Evolutionary conservation across 2,888 invertebrate genomes (phyloP), one percentile per base, ranked within the genome.

Genomic region (Calameuta filiformis): DNA sequence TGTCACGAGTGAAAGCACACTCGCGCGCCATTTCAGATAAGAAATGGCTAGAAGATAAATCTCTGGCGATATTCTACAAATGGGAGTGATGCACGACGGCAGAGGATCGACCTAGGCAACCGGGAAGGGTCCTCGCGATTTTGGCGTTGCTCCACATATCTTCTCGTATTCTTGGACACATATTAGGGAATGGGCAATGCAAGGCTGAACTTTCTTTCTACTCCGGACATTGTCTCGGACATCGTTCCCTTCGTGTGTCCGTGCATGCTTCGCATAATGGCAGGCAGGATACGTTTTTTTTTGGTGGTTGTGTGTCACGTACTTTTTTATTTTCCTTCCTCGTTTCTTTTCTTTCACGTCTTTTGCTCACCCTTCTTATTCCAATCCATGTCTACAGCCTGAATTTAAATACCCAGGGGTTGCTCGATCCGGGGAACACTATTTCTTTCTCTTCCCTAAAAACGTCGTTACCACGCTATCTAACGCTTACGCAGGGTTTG

Each of bases 241-340:
- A 30, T 31, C 33, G 35, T 73, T 40, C 69, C 34, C 30, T 69
- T 75, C 75, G 75, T 75, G 37, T 68, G 71, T 35, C 30, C 73
- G 75, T 37, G 74, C 75, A 75, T 77, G 75, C 77, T 77, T 75
- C 77, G 75, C 75, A 75, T 75, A 75, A 75, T 69, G 30, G 69
- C 31, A 12, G 40, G n/a, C 68, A 6, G 35, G 68, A 73, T 76
- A 37, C 30, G 78, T 71, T 71, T 71, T 69, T 30, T 30, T 71
- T n/a, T 34, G 12, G 15, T 31, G 12, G 12, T 34, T 31, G 34
- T 23, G 34, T 34, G 71, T 71, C 71, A 71, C 71, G 71, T 71
- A 71, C 71, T 1, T 34, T 31, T 71, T 71, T 71, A 12, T 71
- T 34, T 34, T 30, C 6, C 71, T 71, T 15, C 33, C 76, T 68